Conservation (phyloP, 1,140 invertebrate species). For the Camponotus pennsylvanicus region DNA sequence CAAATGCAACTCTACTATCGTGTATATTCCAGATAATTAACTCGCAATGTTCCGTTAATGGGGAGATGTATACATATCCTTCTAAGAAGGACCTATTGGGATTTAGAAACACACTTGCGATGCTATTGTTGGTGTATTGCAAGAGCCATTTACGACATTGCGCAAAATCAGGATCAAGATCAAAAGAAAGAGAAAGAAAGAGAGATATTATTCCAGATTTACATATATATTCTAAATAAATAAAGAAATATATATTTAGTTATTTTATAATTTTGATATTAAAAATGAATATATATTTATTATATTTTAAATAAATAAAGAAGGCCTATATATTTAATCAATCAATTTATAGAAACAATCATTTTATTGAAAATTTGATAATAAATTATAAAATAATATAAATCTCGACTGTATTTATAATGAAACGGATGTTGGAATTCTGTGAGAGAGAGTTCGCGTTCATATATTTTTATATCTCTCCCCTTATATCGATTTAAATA, state of each 20-base stretch:
- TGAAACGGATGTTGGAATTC: background rate
- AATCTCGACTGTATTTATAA: background rate
- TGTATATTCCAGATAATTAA: slow-evolving; percentile 55
- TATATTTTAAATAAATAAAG: too few relatives aligned
- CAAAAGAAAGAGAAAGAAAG: too few relatives aligned
- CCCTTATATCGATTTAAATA: background rate
- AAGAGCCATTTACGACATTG: background rate
- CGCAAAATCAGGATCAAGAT: too few relatives aligned
- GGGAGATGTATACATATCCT: background rate
- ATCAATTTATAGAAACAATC: background rate
- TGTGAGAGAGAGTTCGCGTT: background rate
- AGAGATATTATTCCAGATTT: background rate
- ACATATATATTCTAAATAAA: background rate
- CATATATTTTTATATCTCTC: background rate
- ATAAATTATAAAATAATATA: background rate
- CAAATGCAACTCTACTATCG: slow-evolving; percentile 35
- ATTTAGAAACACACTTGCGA: background rate
- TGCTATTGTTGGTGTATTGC: background rate
- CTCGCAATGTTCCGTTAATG: slow-evolving; percentile 16
- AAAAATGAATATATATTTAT: background rate
- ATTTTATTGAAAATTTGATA: background rate
- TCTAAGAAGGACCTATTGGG: background rate
- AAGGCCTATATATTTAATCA: too few relatives aligned
- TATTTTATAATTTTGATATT: background rate
- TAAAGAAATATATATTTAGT: background rate